A percentile compares a stretch with the other conserved stretches of the same genome.
Evolutionary conservation across 1,140 invertebrate genomes (phyloP).

Genomic region (Drosophila punjabiensis): DNA sequence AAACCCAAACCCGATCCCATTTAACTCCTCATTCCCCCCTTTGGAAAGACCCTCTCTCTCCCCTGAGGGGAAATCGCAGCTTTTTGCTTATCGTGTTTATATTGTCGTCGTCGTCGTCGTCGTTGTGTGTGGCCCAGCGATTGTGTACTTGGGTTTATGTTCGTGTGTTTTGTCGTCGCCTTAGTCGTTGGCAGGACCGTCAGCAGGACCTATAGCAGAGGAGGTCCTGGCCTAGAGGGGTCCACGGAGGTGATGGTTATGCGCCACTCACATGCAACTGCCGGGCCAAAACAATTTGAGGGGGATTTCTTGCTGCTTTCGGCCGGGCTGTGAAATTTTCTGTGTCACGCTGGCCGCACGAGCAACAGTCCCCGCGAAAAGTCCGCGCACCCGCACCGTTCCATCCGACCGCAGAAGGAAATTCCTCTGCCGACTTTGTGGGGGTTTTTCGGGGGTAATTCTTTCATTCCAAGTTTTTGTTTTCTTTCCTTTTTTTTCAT

Average conservation of each 20-base stretch:
- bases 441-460: slow-evolving; percentile 13
- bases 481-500: slow-evolving; percentile 12
- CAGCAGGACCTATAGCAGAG: slow-evolving; percentile 20
- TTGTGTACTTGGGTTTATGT: slow-evolving; percentile 42
- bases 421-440: slow-evolving; percentile 18
- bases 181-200: slow-evolving; percentile 38
- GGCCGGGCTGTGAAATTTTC: slow-evolving; percentile 52
- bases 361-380: slow-evolving; percentile 41
- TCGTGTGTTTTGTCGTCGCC: slow-evolving; percentile 58
- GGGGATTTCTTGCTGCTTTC: slow-evolving; percentile 30
- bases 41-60: background rate
- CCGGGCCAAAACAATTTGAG: slow-evolving; percentile 35
- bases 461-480: slow-evolving; percentile 5
- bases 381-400: slow-evolving; percentile 21
- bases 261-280: slow-evolving; percentile 66
- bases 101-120: slow-evolving; percentile 47
- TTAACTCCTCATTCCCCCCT: background rate
- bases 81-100: slow-evolving; percentile 66
- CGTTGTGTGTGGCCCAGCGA: slow-evolving; percentile 22
- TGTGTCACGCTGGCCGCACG: slow-evolving; percentile 69
- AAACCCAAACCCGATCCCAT: background rate
- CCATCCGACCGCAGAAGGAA: background rate
- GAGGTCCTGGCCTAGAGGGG: background rate
- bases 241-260: slow-evolving; percentile 36
- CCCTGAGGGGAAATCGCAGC: slow-evolving; percentile 52